phyloP scores from a whole-genome alignment of 2,888 invertebrate species.

The Conomelus anceps region DNA sequence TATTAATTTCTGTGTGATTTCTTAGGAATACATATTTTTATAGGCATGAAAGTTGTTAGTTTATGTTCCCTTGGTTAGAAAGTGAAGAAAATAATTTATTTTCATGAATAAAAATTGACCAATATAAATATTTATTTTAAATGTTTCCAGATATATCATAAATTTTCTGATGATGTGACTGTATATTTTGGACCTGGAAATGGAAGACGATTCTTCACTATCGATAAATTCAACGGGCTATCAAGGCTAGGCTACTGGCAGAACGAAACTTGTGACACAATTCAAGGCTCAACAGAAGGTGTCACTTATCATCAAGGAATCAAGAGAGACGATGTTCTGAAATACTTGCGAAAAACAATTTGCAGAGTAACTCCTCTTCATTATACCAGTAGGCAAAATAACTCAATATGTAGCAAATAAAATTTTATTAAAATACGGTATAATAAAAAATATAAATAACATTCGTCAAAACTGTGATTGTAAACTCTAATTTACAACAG shows the following conservation, averaged over 20 bases:
- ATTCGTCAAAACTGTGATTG: no score
- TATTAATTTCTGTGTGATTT: no score
- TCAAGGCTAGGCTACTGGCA: constrained; percentile 52
- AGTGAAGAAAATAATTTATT: no score
- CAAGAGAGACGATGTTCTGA: constrained; percentile 49
- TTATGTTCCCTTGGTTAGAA: no score
- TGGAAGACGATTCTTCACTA: constrained; percentile 55
- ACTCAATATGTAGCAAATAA: neutral
- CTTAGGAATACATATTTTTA: no score
- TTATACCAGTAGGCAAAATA: constrained; percentile 46
- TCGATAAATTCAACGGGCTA: constrained; percentile 52
- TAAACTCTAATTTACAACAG: no score
- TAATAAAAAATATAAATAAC: no score
- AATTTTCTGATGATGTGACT: constrained; percentile 55
- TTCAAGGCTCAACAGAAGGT: constrained; percentile 60
- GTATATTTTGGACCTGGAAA: constrained; percentile 54
- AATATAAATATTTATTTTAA: neutral
- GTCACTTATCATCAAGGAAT: constrained; percentile 53
- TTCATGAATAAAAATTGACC: no score
- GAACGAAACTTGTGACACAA: constrained; percentile 50
- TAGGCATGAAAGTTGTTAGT: no score
- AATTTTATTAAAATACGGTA: no score
- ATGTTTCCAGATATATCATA: constrained; percentile 53
- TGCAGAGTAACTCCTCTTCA: constrained; percentile 55
- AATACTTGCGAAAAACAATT: constrained; percentile 61